Base-by-base conservation (phyloP, 2,797 vertebrate genomes). In the Sebastes minor region DNA sequence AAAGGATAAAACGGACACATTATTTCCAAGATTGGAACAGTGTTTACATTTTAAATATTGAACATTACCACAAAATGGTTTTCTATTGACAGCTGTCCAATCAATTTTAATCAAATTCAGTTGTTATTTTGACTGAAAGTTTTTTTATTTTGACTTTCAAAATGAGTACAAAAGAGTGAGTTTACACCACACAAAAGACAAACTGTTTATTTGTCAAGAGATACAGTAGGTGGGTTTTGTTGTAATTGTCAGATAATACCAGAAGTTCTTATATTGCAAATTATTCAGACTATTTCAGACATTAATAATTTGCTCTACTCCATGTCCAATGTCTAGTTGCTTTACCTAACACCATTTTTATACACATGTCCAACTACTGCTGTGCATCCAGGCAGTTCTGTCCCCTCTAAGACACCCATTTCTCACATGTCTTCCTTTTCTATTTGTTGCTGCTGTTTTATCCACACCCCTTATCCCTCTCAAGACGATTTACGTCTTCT, bases 401-500 rank as follows among this genome's bases (percentile, higher is more conserved):
- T 79, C 22, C n/a, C 11, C 9, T 78, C 52, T 81, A 63, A 72
- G 46, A 85, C 60, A 64, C 16, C 25, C 65, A 69, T 84, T 86
- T 72, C 23, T 52, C 82, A 73, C 52, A 68, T 62, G n/a, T 61
- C 22, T 49, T 63, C 18, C 11, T 78, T 67, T 86, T 74, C 69
- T 70, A 68, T 81, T 88, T 85, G 57, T 55, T 81, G 18, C 74
- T 56, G 52, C 62, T 65, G 53, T 85, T 82, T 86, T 71, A 81
- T 84, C 84, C 66, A 80, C 66, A 80, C 46, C 74, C 75, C 68
- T 76, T 78, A 27, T 32, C 7, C 67, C 71, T 86, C 83, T 70
- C 70, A 52, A 57, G 62, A 85, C 72, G 55, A 87, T 91, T 85
- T 85, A 85, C 81, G 70, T 74, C 27, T 27, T 67, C 61, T 60